phyloP scores from a whole-genome alignment of 2,888 invertebrate genomes.

The Eupithecia exiguata region DNA sequence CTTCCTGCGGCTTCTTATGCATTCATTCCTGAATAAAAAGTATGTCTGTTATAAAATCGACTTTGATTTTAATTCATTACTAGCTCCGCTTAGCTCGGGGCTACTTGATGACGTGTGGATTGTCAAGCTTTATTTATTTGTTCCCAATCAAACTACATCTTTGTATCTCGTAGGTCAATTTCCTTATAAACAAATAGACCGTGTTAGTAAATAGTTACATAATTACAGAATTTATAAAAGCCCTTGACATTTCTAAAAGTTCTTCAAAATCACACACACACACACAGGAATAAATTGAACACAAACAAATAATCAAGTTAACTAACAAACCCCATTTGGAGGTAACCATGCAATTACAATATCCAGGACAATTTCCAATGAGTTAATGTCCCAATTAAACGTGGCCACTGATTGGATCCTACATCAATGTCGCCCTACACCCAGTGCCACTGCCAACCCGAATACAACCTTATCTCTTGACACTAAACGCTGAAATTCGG shows the following conservation, averaged over 20 bases:
- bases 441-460: slow-evolving; percentile 18
- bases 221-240: no score
- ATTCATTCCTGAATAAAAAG: no score
- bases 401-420: slow-evolving; percentile 57
- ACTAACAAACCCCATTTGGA: slow-evolving; percentile 45
- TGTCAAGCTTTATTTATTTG: no score
- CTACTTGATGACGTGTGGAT: no score
- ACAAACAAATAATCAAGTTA: slow-evolving; percentile 24
- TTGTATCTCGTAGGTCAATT: no score
- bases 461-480: slow-evolving; percentile 12
- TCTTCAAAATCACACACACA: not conserved
- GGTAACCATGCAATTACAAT: slow-evolving; percentile 54
- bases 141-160: no score
- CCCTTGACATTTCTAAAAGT: not conserved
- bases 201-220: no score
- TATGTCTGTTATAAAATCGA: no score
- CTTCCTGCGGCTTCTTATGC: no score
- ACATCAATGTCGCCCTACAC: slow-evolving; percentile 54
- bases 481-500: not conserved
- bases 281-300: slow-evolving; percentile 2
- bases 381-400: slow-evolving; percentile 59
- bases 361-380: slow-evolving; percentile 54
- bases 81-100: no score
- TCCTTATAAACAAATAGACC: no score
- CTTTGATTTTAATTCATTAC: no score